Evolutionary conservation across 1,140 invertebrate genomes (phyloP), one percentile per base, ranked within the genome.

Genomic region (Scaptomyza pallida): DNA sequence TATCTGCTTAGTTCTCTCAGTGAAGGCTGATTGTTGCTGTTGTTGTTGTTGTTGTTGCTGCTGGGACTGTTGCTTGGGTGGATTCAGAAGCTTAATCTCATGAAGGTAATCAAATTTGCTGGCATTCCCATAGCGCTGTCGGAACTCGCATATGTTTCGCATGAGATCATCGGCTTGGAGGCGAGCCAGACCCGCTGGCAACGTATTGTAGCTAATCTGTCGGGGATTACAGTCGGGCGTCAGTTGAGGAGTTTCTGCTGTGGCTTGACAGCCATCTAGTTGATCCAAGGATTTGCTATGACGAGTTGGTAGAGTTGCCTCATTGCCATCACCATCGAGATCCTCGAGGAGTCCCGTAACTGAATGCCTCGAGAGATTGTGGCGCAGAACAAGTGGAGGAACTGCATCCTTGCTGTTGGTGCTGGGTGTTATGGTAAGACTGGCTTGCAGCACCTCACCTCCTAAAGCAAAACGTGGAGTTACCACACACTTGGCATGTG

Each of bases 231-330:
- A 70, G 35, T 5, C 30, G 1, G 54, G 23, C 9, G 30, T 21
- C 8, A 62, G 43, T 8, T 55, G 26, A 2, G 37, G 51, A 5
- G 35, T 50, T 35, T 54, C 59, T 1, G 52, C 41, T 5, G 40
- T 21, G 17, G 50, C 19, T 13, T 79, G 78, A 10, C 71, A 64
- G 17, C 89, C 90, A 78, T 93, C 93, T 13, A 96, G 83, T 74
- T 96, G 95, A 88, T 96, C 96, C 37, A 96, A 85, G 0, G 95
- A 96, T 81, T 96, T 96, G 85, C 95, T 96, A 86, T 96, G 95
- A 47, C 95, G 92, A 1, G 95, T 94, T 3, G 95, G 95, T 23
- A 95, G 85, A 1, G 93, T 93, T 0, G 92, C 35, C 50, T 72
- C 50, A 23, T 17, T 69, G 10, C 61, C 15, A 10, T 74, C 77